phyloP scores from a whole-genome alignment of 1,140 invertebrate genomes.

The Aethina tumida region DNA sequence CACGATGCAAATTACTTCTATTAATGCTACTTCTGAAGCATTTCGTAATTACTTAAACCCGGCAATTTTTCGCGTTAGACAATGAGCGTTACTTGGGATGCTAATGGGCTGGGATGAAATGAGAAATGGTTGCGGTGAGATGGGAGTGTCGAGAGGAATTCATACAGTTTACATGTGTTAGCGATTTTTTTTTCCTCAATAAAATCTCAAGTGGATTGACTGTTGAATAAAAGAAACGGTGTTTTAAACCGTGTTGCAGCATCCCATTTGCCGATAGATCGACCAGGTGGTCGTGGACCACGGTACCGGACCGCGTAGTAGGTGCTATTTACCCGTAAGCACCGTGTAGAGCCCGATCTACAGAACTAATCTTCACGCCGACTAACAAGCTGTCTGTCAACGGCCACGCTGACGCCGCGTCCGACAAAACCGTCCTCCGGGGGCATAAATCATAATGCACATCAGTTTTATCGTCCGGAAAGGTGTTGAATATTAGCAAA shows the following conservation, averaged over 20 bases:
- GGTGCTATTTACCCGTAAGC: constrained; percentile 13
- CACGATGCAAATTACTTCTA: too few relatives aligned
- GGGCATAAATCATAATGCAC: constrained; percentile 11
- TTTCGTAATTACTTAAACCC: too few relatives aligned
- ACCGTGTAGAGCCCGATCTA: constrained; percentile 13
- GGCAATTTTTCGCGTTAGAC: too few relatives aligned
- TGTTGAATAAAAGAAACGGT: neutral
- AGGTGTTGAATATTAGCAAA: constrained; percentile 11
- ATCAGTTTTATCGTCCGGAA: constrained; percentile 8
- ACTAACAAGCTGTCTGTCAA: constrained; percentile 19
- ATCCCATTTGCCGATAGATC: too few relatives aligned
- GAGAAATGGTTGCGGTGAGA: too few relatives aligned
- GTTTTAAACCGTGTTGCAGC: neutral
- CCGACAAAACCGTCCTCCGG: constrained; percentile 3
- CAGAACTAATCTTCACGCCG: constrained; percentile 14
- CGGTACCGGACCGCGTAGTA: constrained; percentile 4
- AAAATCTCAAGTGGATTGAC: too few relatives aligned
- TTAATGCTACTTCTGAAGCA: too few relatives aligned
- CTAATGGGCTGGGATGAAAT: too few relatives aligned
- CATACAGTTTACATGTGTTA: too few relatives aligned
- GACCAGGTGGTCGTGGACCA: constrained; percentile 9
- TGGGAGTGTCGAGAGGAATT: too few relatives aligned
- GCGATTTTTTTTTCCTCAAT: too few relatives aligned
- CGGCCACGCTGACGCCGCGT: constrained; percentile 8
- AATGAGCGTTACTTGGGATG: too few relatives aligned